Percentiles rank a stretch among this genome's conserved stretches.
phyloP scores from a whole-genome alignment of 2,113 vertebrate genomes.

The Lophura nycthemera region DNA sequence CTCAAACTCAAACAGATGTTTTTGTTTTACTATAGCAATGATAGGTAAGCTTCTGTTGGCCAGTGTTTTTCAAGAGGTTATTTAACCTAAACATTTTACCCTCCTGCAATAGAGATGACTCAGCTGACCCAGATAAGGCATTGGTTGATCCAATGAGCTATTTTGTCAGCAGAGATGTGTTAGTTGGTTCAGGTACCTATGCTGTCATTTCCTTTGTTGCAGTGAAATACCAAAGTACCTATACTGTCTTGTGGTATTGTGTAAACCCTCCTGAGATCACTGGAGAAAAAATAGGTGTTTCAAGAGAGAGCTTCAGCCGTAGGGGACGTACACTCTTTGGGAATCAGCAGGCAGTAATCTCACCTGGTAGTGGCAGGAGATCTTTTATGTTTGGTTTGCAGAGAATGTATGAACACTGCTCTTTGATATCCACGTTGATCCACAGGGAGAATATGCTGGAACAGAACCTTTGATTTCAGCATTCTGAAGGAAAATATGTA shows the following conservation, averaged over 20 bases:
- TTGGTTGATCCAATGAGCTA: not conserved
- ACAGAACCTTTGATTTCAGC: constrained; percentile 43
- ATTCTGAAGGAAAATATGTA: not conserved
- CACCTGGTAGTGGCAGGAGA: not conserved
- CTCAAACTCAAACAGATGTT: not conserved
- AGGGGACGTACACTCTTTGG: not conserved
- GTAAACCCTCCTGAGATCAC: not conserved
- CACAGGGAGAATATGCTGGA: not conserved
- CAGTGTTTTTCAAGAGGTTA: not conserved
- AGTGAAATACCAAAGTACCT: not conserved
- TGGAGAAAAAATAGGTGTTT: not conserved
- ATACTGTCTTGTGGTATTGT: not conserved
- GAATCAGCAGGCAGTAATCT: not conserved
- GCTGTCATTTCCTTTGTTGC: not conserved
- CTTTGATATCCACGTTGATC: constrained; percentile 10
- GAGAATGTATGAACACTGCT: not conserved
- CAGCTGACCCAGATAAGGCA: not conserved
- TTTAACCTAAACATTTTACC: not conserved
- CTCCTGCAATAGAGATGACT: not conserved
- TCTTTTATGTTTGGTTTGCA: not conserved
- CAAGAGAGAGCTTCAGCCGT: not conserved
- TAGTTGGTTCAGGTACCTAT: not conserved
- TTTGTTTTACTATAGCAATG: not conserved
- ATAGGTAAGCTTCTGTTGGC: not conserved
- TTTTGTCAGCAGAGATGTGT: not conserved